These are phyloP conservation scores for Pterois miles DNA, from an alignment of 2,797 vertebrate genomes.

Conservation along the genomic window DNA sequence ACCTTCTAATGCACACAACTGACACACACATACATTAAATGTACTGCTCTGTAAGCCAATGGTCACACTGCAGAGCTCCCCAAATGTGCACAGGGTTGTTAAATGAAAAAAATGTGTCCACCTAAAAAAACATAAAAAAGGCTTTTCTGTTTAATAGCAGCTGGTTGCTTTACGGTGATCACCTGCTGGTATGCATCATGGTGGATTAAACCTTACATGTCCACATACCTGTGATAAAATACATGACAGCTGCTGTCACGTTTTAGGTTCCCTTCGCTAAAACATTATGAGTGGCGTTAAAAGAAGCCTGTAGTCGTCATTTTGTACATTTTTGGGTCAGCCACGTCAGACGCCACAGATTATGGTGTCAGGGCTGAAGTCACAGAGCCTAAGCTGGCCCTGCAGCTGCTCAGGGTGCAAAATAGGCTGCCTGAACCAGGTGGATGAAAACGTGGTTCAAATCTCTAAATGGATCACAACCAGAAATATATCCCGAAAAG, in stretches of 20 bases:
- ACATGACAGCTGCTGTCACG: not conserved
- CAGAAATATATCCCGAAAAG: no score
- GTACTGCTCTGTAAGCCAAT: not conserved
- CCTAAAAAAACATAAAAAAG: not conserved
- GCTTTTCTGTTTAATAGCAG: not conserved
- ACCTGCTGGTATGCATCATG: not conserved
- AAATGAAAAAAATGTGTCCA: not conserved
- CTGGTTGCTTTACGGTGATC: not conserved
- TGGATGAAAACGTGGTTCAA: not conserved
- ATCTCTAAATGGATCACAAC: no score
- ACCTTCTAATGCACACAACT: not conserved
- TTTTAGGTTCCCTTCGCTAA: not conserved
- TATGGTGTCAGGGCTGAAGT: constrained; percentile 4
- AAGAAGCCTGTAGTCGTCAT: not conserved
- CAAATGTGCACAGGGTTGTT: not conserved
- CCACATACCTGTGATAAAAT: not conserved
- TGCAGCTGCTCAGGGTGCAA: not conserved
- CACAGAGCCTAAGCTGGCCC: not conserved
- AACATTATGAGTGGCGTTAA: not conserved
- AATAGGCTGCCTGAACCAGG: not conserved
- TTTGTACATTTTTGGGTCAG: not conserved
- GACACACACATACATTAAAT: not conserved
- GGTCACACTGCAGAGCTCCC: not conserved
- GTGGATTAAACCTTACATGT: not conserved
- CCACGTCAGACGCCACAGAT: constrained; percentile 20